Evolutionary conservation across 2,888 invertebrate genomes (phyloP), one percentile per base, ranked within the genome.

Genomic region (Aspidapion aeneum): DNA sequence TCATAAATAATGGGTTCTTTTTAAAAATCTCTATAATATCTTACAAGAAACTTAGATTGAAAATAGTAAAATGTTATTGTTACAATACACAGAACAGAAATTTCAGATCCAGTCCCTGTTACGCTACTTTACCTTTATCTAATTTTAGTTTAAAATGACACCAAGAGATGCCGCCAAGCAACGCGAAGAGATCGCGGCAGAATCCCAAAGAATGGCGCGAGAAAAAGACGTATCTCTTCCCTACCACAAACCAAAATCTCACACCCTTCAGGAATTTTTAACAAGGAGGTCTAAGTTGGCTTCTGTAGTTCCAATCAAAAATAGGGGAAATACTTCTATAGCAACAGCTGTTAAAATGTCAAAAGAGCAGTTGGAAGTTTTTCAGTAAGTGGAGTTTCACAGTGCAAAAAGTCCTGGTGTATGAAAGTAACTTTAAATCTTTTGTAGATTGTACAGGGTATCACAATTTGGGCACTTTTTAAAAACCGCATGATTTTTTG

Each of bases 241-340:
- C 0, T 96, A 96, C 77, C 95, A 96, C 76, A 86, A 87, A 74
- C 94, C 96, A 1, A 92, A 90, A 74, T 88, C 90, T 50, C 83
- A 90, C 61, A 87, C 89, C 0, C 80, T 96, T 0, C 86, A 90
- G 75, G 95, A 94, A 73, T 94, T 96, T 72, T 83, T 93, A 70
- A 81, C 81, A 54, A 79, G 83, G 66, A 79, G 81, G 57, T 80
- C 82, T 62, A 66, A 83, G 81, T 75, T 81, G 73, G 57, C 80
- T 78, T 65, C 81, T 77, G 56, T 81, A 79, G 59, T 75, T 18
- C 71, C 74, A 1, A 55, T 58, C 17, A 67, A 76, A 7, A 74
- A 76, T 7, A 35, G 35, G 12, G 35, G 35, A 5, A 77, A 76
- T 69, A 75, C 79, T 51, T 73, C 79, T 7, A 79, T 82, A 16